These are phyloP conservation scores for Acromyrmex charruanus DNA, from an alignment of 1,140 invertebrate species.

Conservation along the genomic window DNA sequence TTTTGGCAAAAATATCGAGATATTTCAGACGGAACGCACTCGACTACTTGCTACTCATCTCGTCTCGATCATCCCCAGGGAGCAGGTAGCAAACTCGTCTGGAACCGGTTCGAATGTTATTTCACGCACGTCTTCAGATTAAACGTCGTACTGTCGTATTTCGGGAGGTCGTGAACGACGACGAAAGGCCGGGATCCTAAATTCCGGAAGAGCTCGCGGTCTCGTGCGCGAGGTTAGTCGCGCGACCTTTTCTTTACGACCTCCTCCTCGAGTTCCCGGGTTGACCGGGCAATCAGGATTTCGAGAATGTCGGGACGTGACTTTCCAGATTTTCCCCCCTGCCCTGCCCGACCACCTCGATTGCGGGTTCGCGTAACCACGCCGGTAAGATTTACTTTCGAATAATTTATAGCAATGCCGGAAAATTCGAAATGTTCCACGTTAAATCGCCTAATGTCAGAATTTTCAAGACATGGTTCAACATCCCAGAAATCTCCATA, in stretches of 20 bases:
- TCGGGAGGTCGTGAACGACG: constrained; percentile 6
- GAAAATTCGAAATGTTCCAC: constrained; percentile 8
- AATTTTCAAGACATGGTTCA: neutral
- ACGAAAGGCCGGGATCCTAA: constrained; percentile 19
- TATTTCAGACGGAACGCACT: neutral
- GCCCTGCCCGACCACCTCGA: too few species aligned
- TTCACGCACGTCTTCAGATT: constrained; percentile 42
- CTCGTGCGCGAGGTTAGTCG: constrained; percentile 24
- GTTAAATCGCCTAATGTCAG: constrained; percentile 17
- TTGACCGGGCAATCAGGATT: constrained; percentile 39
- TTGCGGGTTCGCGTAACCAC: neutral
- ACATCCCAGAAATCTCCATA: constrained; percentile 25
- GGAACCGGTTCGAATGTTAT: constrained; percentile 53
- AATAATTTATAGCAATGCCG: constrained; percentile 44
- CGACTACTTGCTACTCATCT: neutral
- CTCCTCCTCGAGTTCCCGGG: neutral
- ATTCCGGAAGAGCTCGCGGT: constrained; percentile 36
- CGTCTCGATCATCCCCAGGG: neutral
- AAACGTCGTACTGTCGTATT: constrained; percentile 30
- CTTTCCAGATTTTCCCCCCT: neutral
- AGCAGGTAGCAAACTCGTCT: neutral
- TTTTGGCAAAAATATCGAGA: constrained; percentile 23
- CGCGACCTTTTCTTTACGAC: constrained; percentile 36
- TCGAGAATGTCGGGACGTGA: constrained; percentile 35
- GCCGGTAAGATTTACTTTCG: constrained; percentile 14